Base-by-base conservation (phyloP, 2,113 vertebrate species). In the Eupsittula cactorum region DNA sequence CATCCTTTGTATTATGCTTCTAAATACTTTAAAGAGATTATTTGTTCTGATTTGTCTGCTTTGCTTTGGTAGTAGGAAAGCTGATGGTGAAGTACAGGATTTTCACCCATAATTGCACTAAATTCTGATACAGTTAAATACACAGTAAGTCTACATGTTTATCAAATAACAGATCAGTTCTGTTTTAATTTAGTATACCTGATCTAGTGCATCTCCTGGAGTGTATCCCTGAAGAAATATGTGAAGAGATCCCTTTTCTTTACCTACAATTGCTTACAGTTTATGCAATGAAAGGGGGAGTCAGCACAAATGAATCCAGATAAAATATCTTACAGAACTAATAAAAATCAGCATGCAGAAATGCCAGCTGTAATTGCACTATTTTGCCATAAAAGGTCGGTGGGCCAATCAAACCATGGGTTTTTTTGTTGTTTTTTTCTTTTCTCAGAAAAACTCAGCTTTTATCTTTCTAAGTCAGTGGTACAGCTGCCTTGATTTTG, bases 371-470 rank as follows among this genome's bases (percentile, higher is more conserved):
- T 79, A 95, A 93, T 91, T 82, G 69, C 52, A 65, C 74, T 87
- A 91, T 95, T 97, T 93, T 92, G 35, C 73, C 37, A 80, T 82
- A 89, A 91, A 93, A 92, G 42, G 63, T 95, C 92, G 86, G 92
- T 91, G 83, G 64, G 92, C 77, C 67, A 80, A 96, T 92, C 87
- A 92, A 88, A 64, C 31, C 1, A 12, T 31, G 17, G 14, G 23
- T 33, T 10, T 86, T 29, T 24, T 19, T n/a, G 10, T 4, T 63
- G 33, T 11, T 19, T 59, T 84, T 84, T 83, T 65, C 89, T 86
- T 50, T 67, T 7, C 10, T 84, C 44, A 37, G 52, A 82, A 64
- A 92, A 97, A 89, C 64, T 82, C 86, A 53, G 91, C 74, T 92
- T 87, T 94, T 92, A 64, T 82, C 77, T 89, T 92, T 75, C 10